phyloP scores from a whole-genome alignment of 2,113 vertebrate genomes.

The Bungarus multicinctus region DNA sequence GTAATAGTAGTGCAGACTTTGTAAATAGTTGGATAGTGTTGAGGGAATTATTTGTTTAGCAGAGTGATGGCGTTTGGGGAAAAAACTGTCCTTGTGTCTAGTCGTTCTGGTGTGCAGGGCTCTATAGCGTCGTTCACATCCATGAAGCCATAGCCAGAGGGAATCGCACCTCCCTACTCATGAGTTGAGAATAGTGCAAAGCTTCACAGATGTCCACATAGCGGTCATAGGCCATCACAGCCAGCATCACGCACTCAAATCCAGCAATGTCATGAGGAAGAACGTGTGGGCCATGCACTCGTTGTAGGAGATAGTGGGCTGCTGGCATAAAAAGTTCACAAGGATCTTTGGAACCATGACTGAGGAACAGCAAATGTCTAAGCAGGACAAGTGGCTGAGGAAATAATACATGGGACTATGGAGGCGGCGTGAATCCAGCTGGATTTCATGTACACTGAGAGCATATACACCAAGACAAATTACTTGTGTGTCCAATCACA shows the following conservation, averaged over 20 bases:
- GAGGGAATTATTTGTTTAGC: no score
- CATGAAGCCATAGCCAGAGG: conserved; percentile 12
- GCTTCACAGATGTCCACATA: conserved; percentile 1
- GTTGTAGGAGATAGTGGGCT: conserved; percentile 10
- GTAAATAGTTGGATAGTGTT: no score
- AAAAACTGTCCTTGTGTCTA: no score
- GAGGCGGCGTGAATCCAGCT: conserved; percentile 21
- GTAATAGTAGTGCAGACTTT: no score
- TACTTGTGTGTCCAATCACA: no score
- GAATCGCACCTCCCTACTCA: neutral
- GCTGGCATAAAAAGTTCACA: conserved; percentile 27
- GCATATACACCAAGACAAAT: no score
- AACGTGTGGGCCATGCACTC: conserved; percentile 41
- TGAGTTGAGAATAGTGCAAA: neutral
- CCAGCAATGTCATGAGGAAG: conserved; percentile 35
- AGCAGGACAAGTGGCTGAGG: conserved; percentile 46
- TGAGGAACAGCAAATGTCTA: conserved; percentile 39
- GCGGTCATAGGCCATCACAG: conserved; percentile 6
- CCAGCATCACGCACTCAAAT: neutral
- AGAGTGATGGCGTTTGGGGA: no score
- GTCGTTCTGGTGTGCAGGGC: no score
- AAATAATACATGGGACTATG: conserved; percentile 59
- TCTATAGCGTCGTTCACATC: no score
- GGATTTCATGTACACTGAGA: neutral
- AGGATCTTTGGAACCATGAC: conserved; percentile 45